These are phyloP conservation scores for Hermatobates lingyangjiaoensis DNA, from an alignment of 1,140 invertebrate species.

Conservation along the genomic window DNA sequence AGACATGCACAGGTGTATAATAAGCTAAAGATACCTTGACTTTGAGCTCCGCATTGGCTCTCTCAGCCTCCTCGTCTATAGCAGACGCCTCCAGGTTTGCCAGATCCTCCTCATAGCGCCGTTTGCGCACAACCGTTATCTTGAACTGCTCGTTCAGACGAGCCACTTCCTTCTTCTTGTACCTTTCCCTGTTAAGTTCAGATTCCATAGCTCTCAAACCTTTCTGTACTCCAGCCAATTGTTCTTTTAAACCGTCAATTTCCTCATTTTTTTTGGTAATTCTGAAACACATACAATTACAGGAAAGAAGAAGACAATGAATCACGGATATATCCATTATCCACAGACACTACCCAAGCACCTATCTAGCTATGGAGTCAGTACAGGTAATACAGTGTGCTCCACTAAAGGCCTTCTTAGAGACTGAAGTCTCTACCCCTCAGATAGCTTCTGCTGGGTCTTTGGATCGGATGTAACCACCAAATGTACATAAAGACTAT, in stretches of 20 bases:
- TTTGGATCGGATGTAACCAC: too few relatives aligned
- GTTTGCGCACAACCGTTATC: background rate
- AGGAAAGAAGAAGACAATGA: background rate
- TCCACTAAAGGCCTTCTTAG: too few relatives aligned
- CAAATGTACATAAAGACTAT: too few relatives aligned
- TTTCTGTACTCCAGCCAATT: background rate
- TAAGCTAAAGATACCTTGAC: background rate
- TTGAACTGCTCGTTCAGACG: constrained; percentile 2
- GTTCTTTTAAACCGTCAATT: background rate
- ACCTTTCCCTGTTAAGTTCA: constrained; percentile 7
- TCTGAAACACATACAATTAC: background rate
- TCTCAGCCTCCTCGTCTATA: constrained; percentile 7
- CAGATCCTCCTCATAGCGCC: constrained; percentile 7
- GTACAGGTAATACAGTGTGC: too few relatives aligned
- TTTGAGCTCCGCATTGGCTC: constrained; percentile 1
- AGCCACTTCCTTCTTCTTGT: constrained; percentile 9
- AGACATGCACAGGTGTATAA: background rate
- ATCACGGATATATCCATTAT: background rate
- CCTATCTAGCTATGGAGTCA: too few relatives aligned
- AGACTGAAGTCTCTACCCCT: too few relatives aligned
- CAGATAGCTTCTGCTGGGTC: too few relatives aligned
- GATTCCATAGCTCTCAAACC: background rate
- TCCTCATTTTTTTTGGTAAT: constrained; percentile 3
- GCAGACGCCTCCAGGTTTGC: background rate
- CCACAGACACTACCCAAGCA: too few relatives aligned